These are phyloP conservation scores for Dendrophyllia cribrosa DNA, from an alignment of 64 coral and sea anemone species.

Conservation along the genomic window DNA sequence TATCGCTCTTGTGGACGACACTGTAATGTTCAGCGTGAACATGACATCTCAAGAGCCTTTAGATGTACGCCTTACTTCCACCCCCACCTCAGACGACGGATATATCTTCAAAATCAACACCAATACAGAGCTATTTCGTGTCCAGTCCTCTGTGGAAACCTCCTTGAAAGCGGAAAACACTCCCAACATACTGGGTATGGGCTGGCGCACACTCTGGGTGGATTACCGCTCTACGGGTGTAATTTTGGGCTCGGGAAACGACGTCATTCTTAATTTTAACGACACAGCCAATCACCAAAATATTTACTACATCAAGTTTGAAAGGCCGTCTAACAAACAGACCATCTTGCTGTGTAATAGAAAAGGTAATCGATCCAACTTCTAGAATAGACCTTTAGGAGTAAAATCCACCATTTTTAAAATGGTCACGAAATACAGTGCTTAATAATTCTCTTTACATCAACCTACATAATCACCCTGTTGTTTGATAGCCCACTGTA, in stretches of 20 bases:
- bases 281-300: background rate
- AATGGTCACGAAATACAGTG: too few species aligned
- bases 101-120: constrained; percentile 14
- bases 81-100: background rate
- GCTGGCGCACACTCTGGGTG: constrained; percentile 28
- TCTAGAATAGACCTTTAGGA: too few species aligned
- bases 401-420: too few species aligned
- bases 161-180: background rate
- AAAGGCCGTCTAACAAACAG: background rate
- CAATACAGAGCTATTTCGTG: background rate
- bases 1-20: constrained; percentile 22
- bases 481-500: too few species aligned
- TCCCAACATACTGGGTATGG: background rate
- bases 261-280: constrained; percentile 2
- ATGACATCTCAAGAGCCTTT: background rate
- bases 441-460: too few species aligned
- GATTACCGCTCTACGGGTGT: constrained; percentile 24
- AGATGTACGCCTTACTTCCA: background rate
- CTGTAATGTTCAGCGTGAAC: constrained; percentile 11
- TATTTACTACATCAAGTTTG: constrained; percentile 27
- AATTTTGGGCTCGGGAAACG: constrained; percentile 11
- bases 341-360: constrained; percentile 34
- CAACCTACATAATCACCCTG: too few species aligned
- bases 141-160: background rate
- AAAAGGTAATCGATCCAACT: background rate